Evolutionary conservation across 2,113 vertebrate species (phyloP).

Genomic region (Platichthys stellatus): DNA sequence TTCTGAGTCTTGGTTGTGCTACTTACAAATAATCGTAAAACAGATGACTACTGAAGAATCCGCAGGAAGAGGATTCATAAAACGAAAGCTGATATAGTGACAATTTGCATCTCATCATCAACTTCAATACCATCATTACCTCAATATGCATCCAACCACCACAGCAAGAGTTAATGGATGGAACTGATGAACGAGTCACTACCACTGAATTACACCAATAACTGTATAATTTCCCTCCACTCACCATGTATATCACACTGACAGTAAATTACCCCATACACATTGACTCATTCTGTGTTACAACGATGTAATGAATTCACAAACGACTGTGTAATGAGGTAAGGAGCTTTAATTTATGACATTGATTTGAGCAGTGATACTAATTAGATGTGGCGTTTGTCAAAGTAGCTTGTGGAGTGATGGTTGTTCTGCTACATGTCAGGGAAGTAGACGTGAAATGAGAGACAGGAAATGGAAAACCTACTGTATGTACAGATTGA

Average conservation of each 20-base stretch:
- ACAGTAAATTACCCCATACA: neutral
- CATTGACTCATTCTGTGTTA: neutral
- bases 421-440: neutral
- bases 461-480: neutral
- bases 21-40: neutral
- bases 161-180: neutral
- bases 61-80: neutral
- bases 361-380: conserved; percentile 17
- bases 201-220: neutral
- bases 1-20: neutral
- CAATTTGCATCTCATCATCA: neutral
- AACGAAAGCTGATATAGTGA: neutral
- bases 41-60: too few species aligned
- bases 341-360: conserved; percentile 17
- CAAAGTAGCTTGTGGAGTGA: conserved; percentile 2
- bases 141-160: neutral
- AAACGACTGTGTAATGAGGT: conserved; percentile 28
- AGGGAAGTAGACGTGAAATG: neutral
- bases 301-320: conserved; percentile 3
- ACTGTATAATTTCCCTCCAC: neutral
- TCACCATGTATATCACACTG: neutral
- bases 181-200: neutral
- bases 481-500: neutral
- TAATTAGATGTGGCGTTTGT: conserved; percentile 18
- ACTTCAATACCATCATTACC: neutral